Conservation (phyloP, 1,140 invertebrate species). For the Drosophila orosa region DNA sequence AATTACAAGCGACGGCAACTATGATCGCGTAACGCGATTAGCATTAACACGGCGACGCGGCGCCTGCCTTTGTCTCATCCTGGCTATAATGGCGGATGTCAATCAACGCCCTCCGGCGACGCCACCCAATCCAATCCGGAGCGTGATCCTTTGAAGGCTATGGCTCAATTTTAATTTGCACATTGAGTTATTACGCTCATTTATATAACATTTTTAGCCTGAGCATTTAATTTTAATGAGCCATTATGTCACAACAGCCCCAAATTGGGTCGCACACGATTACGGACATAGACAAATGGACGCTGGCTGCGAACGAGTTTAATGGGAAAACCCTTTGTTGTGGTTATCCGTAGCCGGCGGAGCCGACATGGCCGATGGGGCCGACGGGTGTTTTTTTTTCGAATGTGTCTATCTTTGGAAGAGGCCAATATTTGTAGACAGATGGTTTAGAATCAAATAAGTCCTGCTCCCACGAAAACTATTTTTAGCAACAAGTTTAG, state of each 20-base stretch:
- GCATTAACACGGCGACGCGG: conserved; percentile 21
- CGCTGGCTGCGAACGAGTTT: conserved; percentile 35
- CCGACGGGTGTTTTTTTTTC: background rate
- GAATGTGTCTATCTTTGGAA: conserved; percentile 12
- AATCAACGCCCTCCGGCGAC: conserved; percentile 18
- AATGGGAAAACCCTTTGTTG: conserved; percentile 72
- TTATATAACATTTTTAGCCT: conserved; percentile 64
- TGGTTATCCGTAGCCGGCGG: conserved; percentile 27
- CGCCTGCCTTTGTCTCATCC: conserved; percentile 1
- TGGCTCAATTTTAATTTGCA: conserved; percentile 75
- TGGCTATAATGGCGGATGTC: conserved; percentile 32
- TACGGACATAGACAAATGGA: conserved; percentile 38
- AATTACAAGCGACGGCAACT: conserved; percentile 65
- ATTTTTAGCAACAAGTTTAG: conserved; percentile 9
- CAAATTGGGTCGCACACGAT: conserved; percentile 37
- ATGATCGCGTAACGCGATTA: conserved; percentile 77
- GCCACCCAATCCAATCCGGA: conserved; percentile 6
- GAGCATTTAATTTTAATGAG: conserved; percentile 72
- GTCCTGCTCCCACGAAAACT: background rate
- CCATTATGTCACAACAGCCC: conserved; percentile 64
- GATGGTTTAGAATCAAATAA: conserved; percentile 21
- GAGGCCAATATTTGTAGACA: conserved; percentile 18
- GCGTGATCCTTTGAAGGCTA: conserved; percentile 38
- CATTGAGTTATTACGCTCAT: conserved; percentile 69
- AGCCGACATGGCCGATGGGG: background rate